Evolutionary conservation across 2,797 vertebrate genomes (phyloP), one percentile per base, ranked within the genome.

Genomic region (Spondyliosoma cantharus): DNA sequence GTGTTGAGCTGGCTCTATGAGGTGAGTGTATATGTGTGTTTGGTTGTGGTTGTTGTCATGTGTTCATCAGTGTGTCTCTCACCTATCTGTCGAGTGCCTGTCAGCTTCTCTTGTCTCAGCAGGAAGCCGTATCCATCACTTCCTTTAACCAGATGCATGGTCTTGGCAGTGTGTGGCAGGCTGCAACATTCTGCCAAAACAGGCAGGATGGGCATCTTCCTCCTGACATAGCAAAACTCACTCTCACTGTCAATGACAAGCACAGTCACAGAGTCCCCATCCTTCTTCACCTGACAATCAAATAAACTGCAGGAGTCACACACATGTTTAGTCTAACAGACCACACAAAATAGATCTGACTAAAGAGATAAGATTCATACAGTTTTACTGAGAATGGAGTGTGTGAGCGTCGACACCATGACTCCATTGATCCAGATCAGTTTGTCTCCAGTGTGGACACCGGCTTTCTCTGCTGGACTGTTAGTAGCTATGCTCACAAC

Each of bases 401-500:
- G 64, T 0, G 96, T 95, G 72, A 96, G 92, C 13, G 74, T 92
- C 62, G 94, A 96, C 45, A 93, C 95, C 0, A 82, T 89, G 78
- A 88, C 78, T 1, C 97, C 97, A 0, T 99, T 96, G 70, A 99
- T 93, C 94, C 97, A 97, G 70, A 99, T 84, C 59, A 99, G 94
- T 77, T 94, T 92, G 84, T 96, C 96, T 54, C 96, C 96, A 0
- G 80, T 82, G 2, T 89, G 92, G 65, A 98, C 95, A 0, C 97
- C 97, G 0, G 96, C 96, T 20, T 80, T 93, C 63, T 98, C 96
- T 0, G 97, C 97, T 0, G 97, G 95, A 20, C 97, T 96, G 0
- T 93, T 94, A 17, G 74, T 61, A 62, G 95, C 88, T 0, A 94
- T 93, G 71, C 58, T 93, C 65, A 99, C 81, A 42, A 91, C 89